A percentile compares a stretch with the other conserved stretches of the same genome.
Conservation (phyloP, 1,140 invertebrate species). For the Thereuonema tuberculata region DNA sequence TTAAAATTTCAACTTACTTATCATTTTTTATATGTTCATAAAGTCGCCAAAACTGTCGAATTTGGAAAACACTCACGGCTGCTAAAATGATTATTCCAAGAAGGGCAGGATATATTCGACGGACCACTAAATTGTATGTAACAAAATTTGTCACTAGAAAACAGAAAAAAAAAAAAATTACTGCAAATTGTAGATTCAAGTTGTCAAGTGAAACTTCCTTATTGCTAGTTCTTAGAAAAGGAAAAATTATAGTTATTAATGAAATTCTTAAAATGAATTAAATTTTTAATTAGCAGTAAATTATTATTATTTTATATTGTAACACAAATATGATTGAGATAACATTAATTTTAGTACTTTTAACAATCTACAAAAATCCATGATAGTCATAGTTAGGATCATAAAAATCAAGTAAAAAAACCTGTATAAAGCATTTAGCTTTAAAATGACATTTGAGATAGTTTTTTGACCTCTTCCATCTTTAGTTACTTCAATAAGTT, state of each 20-base stretch:
- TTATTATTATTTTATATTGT: background rate
- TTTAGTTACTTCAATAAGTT: no score
- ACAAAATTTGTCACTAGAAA: constrained; percentile 48
- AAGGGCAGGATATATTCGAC: constrained; percentile 83
- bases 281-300: background rate
- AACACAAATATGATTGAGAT: no score
- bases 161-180: constrained; percentile 11
- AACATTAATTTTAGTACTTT: no score
- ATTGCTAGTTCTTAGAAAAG: no score
- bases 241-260: background rate
- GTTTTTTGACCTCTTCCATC: no score
- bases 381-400: no score
- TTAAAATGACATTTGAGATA: no score
- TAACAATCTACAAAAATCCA: no score
- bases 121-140: constrained; percentile 57
- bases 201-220: background rate
- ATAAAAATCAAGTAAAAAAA: no score
- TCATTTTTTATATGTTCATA: constrained; percentile 99
- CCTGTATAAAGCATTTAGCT: no score
- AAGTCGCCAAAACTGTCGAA: constrained; percentile 79
- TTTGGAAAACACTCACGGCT: constrained; percentile 56
- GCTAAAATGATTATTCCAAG: constrained; percentile 51
- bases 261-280: background rate
- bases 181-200: background rate
- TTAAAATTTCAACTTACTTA: constrained; percentile 46